A percentile compares a stretch with the other conserved stretches of the same genome.
These are phyloP conservation scores for Leucoraja ocellata DNA, from an alignment of 2,797 vertebrate genomes.

Conservation along the genomic window DNA sequence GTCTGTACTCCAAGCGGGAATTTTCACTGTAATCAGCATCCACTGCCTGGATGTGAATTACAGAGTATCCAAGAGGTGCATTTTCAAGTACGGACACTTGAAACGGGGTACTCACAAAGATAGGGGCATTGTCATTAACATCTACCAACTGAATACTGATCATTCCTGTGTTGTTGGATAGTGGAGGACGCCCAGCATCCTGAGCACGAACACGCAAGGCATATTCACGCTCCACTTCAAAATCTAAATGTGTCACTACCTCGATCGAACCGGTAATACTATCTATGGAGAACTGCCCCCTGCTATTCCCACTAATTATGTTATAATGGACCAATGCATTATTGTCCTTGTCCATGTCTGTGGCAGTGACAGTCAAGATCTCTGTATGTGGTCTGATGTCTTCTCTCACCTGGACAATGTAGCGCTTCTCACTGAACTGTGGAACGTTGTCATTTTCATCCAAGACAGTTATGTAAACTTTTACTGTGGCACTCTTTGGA, in stretches of 20 bases:
- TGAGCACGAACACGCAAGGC: constrained; percentile 84
- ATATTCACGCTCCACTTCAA: constrained; percentile 85
- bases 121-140: constrained; percentile 90
- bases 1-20: constrained; percentile 81
- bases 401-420: constrained; percentile 86
- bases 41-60: constrained; percentile 93
- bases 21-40: constrained; percentile 93
- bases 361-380: constrained; percentile 78
- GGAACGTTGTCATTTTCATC: constrained; percentile 96
- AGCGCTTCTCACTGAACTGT: constrained; percentile 95
- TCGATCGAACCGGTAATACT: constrained; percentile 89
- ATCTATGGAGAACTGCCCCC: constrained; percentile 91
- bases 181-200: constrained; percentile 85
- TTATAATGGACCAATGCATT: constrained; percentile 92
- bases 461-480: constrained; percentile 84
- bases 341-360: constrained; percentile 84
- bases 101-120: constrained; percentile 96
- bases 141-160: constrained; percentile 89
- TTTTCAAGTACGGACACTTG: constrained; percentile 92
- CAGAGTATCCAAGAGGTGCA: constrained; percentile 83
- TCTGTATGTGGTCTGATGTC: constrained; percentile 83
- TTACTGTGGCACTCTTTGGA: constrained; percentile 80
- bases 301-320: constrained; percentile 92
- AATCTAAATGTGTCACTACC: constrained; percentile 86
- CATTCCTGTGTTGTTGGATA: constrained; percentile 94